Base-by-base conservation (phyloP, 2,888 invertebrate species). In the Parnassius smintheus region DNA sequence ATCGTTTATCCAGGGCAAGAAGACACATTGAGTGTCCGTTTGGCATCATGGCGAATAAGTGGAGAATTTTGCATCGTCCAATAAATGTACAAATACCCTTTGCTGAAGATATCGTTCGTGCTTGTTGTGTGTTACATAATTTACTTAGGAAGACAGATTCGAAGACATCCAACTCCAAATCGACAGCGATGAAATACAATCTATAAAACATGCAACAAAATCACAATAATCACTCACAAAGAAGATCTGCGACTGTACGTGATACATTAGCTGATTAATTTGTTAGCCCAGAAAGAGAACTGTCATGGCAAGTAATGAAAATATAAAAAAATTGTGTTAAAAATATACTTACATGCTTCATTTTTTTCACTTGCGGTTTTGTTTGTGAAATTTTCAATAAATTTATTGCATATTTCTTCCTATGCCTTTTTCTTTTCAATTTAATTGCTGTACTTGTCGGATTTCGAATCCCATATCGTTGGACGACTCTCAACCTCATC, bases 11-110 rank as follows among this genome's bases (percentile, higher is more conserved):
- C 9, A 61, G 67, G 42, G 65, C 65, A 13, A 63, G 67, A 63
- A 45, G 66, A 63, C 60, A 66, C 56, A 58, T 67, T 46, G 68
- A 67, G 52, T 65, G 62, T 56, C 48, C 61, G 22, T 65, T 68
- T 55, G 68, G 65, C 55, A 66, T 66, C 48, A 53, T 67, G 42
- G 59, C 67, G 42, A 68, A 67, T 65, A 68, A 66, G 53, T 62
- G 67, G 66, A 64, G 68, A 51, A 65, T 67, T 56, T 60, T 62
- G 46, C 61, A 69, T 48, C 54, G 66, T 10, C 62, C 62, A 13
- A 54, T 58, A 41, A 35, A 35, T 35, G 41, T 53, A 35, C 35
- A 12, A 53, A 35, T 41, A 53, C 35, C 12, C 41, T 50, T 50
- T 50, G 50, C 50, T 50, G 50, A 18, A 18, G 18, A 18, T 18